These are phyloP conservation scores for Sapayoa aenigma DNA, from an alignment of 2,113 vertebrate species.

Conservation along the genomic window DNA sequence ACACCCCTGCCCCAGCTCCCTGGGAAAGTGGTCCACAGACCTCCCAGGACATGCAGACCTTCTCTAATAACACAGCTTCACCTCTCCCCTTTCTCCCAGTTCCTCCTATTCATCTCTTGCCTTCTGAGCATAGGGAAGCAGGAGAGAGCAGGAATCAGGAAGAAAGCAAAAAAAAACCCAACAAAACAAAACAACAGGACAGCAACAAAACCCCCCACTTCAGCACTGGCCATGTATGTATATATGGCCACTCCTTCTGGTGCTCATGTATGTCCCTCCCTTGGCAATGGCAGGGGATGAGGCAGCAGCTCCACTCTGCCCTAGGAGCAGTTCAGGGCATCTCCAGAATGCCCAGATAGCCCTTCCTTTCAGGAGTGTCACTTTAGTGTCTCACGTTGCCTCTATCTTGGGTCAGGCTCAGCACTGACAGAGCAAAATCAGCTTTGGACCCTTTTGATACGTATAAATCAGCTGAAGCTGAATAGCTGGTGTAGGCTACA, in stretches of 20 bases:
- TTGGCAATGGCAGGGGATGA: background rate
- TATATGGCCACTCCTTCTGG: background rate
- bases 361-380: background rate
- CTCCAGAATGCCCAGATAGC: fast-evolving
- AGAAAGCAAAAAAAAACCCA: background rate
- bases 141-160: background rate
- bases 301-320: background rate
- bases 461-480: background rate
- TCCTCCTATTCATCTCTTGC: background rate
- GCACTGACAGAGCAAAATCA: background rate
- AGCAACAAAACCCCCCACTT: background rate
- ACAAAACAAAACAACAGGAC: background rate
- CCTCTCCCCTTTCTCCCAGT: background rate
- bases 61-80: background rate
- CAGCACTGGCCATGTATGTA: fast-evolving
- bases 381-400: background rate
- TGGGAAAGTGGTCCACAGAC: background rate
- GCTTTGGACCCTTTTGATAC: background rate
- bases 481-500: background rate
- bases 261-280: background rate
- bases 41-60: background rate
- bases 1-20: fast-evolving
- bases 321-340: background rate
- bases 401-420: background rate
- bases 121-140: background rate